Conservation (phyloP, 1,140 invertebrate genomes). For the Oscheius sp. region DNA sequence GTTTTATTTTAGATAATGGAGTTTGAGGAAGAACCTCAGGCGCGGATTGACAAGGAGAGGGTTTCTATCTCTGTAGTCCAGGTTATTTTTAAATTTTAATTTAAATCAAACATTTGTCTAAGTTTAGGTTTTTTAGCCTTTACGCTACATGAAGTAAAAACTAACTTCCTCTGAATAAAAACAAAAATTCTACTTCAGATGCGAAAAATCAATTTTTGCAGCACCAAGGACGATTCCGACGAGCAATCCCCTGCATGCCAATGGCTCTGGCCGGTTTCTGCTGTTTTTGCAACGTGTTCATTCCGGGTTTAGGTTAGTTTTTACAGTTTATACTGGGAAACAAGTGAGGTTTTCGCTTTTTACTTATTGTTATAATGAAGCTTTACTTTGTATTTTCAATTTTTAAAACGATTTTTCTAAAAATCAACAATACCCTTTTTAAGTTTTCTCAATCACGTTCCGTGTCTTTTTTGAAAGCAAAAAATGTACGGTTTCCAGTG, state of each 20-base stretch:
- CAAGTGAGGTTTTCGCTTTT: slow-evolving; percentile 16
- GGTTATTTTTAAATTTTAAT: slow-evolving; percentile 1
- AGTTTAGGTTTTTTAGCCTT: not conserved
- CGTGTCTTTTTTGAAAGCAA: too few species aligned
- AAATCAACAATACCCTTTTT: too few species aligned
- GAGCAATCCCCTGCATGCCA: slow-evolving; percentile 42
- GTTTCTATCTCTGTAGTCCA: slow-evolving; percentile 32
- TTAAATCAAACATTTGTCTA: slow-evolving; percentile 8
- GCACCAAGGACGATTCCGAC: slow-evolving; percentile 37
- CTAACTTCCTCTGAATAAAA: too few species aligned
- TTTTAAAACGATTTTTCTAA: too few species aligned
- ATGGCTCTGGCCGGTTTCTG: slow-evolving; percentile 36
- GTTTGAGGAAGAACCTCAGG: slow-evolving; percentile 35
- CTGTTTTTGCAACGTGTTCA: slow-evolving; percentile 28
- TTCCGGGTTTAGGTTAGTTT: slow-evolving; percentile 27
- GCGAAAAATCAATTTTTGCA: slow-evolving; percentile 1
- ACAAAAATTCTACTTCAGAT: too few species aligned
- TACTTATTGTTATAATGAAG: too few species aligned
- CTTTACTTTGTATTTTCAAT: too few species aligned
- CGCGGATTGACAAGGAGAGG: slow-evolving; percentile 31
- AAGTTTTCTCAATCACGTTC: too few species aligned
- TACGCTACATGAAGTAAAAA: too few species aligned
- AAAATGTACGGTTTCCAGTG: too few species aligned
- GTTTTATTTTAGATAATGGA: too few species aligned
- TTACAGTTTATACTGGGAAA: too few species aligned